Percentiles rank a stretch among this genome's conserved stretches.
Evolutionary conservation across 2,113 vertebrate genomes (phyloP).

Genomic region (Misgurnus mizolepis): DNA sequence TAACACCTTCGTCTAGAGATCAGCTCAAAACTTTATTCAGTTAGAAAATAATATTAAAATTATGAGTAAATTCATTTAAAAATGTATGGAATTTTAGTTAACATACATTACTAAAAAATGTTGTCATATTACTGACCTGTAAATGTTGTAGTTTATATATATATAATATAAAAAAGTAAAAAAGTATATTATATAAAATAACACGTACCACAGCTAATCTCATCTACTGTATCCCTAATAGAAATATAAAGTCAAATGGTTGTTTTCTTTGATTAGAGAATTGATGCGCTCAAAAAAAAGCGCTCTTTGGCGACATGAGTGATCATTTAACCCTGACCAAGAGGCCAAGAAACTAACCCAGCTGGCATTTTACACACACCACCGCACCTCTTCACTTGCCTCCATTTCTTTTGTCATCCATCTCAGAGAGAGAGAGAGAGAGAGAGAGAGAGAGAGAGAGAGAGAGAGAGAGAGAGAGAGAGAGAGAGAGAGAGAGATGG

Average conservation of each 20-base stretch:
- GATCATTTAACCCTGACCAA: constrained; percentile 12
- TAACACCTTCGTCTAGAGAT: too few relatives aligned
- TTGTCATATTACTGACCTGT: too few relatives aligned
- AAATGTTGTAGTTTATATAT: too few relatives aligned
- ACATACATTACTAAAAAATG: too few relatives aligned
- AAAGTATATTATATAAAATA: too few relatives aligned
- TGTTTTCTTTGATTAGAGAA: constrained; percentile 6
- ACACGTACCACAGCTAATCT: not conserved
- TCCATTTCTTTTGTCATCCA: constrained; percentile 29
- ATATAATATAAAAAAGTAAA: too few relatives aligned
- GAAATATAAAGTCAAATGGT: constrained; percentile 4
- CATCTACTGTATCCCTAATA: not conserved
- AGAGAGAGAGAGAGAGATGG: constrained; percentile 38
- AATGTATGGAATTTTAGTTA: too few relatives aligned
- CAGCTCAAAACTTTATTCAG: too few relatives aligned
- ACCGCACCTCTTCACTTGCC: not conserved
- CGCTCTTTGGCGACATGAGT: not conserved
- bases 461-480: constrained; percentile 24
- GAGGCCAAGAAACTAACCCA: not conserved
- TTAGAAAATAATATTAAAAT: too few relatives aligned
- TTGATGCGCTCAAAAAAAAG: not conserved
- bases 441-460: constrained; percentile 18
- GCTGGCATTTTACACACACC: not conserved
- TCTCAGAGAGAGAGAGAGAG: constrained; percentile 21
- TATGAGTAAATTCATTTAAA: too few relatives aligned